phyloP scores from a whole-genome alignment of 2,113 vertebrate species.

The Tautogolabrus adspersus region DNA sequence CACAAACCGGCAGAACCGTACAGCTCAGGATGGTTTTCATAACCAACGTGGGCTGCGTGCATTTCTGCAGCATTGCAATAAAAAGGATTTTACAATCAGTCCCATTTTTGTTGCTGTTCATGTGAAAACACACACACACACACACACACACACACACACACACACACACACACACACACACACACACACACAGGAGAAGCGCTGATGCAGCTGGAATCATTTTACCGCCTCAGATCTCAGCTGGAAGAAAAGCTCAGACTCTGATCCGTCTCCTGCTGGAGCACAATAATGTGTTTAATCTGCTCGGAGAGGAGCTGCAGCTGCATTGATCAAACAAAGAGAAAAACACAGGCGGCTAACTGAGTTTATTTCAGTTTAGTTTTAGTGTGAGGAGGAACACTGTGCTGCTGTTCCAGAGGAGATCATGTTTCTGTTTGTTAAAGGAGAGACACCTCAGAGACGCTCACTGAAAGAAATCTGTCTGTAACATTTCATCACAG shows the following conservation, averaged over 20 bases:
- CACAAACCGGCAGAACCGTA: background rate
- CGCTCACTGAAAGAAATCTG: background rate
- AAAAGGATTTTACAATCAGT: constrained; percentile 5
- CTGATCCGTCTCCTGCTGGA: constrained; percentile 21
- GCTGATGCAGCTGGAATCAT: constrained; percentile 49
- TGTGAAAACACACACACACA: too few species aligned
- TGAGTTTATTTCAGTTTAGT: constrained; percentile 11
- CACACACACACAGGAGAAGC: background rate
- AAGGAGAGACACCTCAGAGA: background rate
- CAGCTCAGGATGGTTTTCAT: background rate
- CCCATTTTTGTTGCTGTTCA: background rate
- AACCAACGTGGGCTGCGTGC: background rate
- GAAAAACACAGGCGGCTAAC: background rate
- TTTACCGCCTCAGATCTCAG: constrained; percentile 26
- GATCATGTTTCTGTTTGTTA: background rate
- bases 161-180: too few species aligned
- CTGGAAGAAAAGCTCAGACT: constrained; percentile 27
- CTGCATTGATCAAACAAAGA: constrained; percentile 31
- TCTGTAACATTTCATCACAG: too few species aligned
- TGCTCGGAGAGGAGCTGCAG: constrained; percentile 29
- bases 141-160: constrained; percentile 3
- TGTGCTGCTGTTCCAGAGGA: background rate
- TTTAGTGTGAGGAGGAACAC: background rate
- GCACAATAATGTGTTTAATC: constrained; percentile 38
- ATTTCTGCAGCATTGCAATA: constrained; percentile 5